Evolutionary conservation across 2,113 vertebrate species (phyloP).

Genomic region (Myocastor coypus): DNA sequence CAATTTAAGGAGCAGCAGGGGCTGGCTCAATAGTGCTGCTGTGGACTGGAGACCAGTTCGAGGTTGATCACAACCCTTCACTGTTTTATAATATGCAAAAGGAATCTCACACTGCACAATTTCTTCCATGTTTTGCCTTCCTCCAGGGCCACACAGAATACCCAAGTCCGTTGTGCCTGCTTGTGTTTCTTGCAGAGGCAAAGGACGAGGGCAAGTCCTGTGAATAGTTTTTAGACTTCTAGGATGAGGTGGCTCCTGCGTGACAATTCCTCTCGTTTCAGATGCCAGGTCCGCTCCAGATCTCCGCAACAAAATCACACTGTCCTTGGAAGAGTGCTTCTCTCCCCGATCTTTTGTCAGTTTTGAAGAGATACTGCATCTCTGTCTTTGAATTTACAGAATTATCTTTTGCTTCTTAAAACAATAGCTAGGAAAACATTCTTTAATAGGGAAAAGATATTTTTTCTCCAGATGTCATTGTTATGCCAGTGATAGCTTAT

Average conservation of each 20-base stretch:
- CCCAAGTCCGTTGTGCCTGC: conserved; percentile 54
- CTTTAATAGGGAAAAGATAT: conserved; percentile 84
- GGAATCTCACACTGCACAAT: conserved; percentile 73
- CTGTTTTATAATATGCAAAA: conserved; percentile 64
- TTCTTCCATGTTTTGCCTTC: conserved; percentile 73
- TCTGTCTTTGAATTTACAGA: conserved; percentile 84
- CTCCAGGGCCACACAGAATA: conserved; percentile 50
- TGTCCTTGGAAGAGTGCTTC: conserved; percentile 78
- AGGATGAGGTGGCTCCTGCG: conserved; percentile 50
- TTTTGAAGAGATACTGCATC: conserved; percentile 82
- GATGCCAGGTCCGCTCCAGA: conserved; percentile 68
- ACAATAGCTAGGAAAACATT: conserved; percentile 86
- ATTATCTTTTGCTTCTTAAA: conserved; percentile 86
- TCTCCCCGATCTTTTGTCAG: conserved; percentile 75
- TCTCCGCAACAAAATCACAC: conserved; percentile 68
- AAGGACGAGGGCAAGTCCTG: background rate
- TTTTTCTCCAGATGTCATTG: conserved; percentile 86
- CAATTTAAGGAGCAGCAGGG: conserved; percentile 85
- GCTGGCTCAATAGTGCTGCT: conserved; percentile 78
- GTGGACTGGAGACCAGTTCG: conserved; percentile 73
- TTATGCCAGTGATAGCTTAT: conserved; percentile 86
- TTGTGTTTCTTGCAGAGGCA: conserved; percentile 66
- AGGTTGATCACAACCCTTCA: conserved; percentile 74
- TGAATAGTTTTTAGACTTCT: conserved; percentile 46
- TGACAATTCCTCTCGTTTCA: conserved; percentile 71